Conservation (phyloP, 2,113 vertebrate species). For the Leptobrachium leishanense region DNA sequence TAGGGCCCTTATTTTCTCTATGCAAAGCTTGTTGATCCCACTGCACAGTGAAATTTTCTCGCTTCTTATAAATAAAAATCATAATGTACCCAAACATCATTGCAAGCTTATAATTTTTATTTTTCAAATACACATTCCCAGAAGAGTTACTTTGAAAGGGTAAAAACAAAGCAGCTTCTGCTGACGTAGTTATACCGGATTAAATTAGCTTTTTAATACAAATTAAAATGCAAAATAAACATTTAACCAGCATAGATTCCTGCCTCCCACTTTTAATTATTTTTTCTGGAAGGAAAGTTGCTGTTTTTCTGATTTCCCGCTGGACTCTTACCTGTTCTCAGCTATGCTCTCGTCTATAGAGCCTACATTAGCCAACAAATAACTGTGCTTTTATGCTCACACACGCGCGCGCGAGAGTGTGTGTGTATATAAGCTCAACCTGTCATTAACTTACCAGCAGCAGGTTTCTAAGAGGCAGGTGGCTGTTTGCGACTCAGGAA, state of each 20-base stretch:
- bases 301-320: conserved; percentile 18
- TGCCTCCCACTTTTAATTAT: conserved; percentile 24
- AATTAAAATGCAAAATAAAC: conserved; percentile 15
- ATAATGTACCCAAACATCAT: too few species aligned
- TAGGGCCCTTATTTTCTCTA: too few species aligned
- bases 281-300: conserved; percentile 23
- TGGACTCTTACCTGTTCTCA: conserved; percentile 33
- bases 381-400: conserved; percentile 37
- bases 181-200: too few species aligned
- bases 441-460: conserved; percentile 44
- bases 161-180: too few species aligned
- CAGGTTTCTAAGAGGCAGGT: conserved; percentile 34
- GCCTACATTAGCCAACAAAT: conserved; percentile 33
- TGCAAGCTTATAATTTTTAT: too few species aligned
- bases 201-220: too few species aligned
- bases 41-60: too few species aligned
- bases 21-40: too few species aligned
- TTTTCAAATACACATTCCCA: too few species aligned
- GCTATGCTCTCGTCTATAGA: conserved; percentile 35
- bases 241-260: conserved; percentile 7
- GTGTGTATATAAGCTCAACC: conserved; percentile 39
- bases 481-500: conserved; percentile 33
- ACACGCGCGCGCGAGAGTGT: conserved; percentile 34
- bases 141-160: too few species aligned
- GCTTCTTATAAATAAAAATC: too few species aligned